Evolutionary conservation across 2,888 invertebrate genomes (phyloP).

Genomic region (Heliconius erato): DNA sequence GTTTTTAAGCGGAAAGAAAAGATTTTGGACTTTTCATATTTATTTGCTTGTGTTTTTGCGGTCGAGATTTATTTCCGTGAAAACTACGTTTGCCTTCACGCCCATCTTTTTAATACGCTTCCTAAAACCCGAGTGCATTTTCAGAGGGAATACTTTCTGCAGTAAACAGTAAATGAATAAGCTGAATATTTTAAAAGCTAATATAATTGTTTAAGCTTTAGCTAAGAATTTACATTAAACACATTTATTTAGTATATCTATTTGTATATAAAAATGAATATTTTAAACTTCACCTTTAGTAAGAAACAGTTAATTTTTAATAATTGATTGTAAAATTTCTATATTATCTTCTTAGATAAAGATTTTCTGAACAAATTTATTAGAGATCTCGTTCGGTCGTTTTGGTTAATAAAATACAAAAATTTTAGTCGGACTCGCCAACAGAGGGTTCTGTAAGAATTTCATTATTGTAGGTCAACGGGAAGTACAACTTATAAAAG

Average conservation of each 20-base stretch:
- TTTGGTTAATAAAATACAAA: no score
- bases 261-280: neutral
- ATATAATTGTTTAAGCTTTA: neutral
- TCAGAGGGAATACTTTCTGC: conserved; percentile 34
- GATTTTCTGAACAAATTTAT: neutral
- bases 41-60: conserved; percentile 39
- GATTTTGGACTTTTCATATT: conserved; percentile 41
- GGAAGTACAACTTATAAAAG: no score
- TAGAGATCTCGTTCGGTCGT: no score
- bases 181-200: conserved; percentile 5
- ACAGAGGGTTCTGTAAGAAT: no score
- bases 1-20: neutral
- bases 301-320: no score
- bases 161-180: conserved; percentile 37
- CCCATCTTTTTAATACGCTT: conserved; percentile 51
- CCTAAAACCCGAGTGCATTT: conserved; percentile 50
- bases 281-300: no score
- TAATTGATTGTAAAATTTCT: neutral
- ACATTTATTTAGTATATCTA: neutral
- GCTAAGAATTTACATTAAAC: neutral
- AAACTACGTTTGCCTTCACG: conserved; percentile 47
- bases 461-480: no score
- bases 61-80: conserved; percentile 43
- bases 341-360: neutral
- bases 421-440: no score